A percentile compares a stretch with the other conserved stretches of the same genome.
These are phyloP conservation scores for Plestiodon gilberti DNA, from an alignment of 2,113 vertebrate genomes.

Conservation along the genomic window DNA sequence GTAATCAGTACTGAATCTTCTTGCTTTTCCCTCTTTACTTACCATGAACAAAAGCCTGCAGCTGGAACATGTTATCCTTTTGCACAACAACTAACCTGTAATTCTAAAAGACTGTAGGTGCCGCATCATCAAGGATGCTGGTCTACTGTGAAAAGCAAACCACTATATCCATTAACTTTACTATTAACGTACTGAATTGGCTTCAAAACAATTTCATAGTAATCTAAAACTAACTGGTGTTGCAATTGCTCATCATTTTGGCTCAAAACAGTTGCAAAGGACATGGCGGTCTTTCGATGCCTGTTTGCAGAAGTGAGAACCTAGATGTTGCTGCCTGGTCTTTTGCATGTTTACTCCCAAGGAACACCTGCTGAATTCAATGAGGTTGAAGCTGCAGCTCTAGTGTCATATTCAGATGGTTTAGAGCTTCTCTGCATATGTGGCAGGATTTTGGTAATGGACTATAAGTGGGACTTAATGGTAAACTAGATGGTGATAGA, in stretches of 20 bases:
- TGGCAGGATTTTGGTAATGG: neutral
- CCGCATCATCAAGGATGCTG: neutral
- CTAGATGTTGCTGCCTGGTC: neutral
- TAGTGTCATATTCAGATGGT: neutral
- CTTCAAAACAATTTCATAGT: constrained; percentile 12
- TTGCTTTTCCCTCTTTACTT: constrained; percentile 28
- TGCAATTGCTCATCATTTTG: neutral
- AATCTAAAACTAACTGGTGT: neutral
- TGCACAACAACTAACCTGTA: constrained; percentile 30
- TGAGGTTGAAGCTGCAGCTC: neutral
- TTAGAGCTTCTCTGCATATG: neutral
- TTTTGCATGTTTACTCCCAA: neutral
- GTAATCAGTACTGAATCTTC: constrained; percentile 39
- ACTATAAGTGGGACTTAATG: neutral
- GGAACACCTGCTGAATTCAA: neutral
- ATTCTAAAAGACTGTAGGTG: constrained; percentile 8
- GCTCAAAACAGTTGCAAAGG: neutral
- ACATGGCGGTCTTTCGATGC: neutral
- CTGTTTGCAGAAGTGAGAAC: neutral
- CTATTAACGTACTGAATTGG: constrained; percentile 21
- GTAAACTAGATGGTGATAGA: neutral
- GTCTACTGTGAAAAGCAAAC: neutral
- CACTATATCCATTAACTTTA: neutral
- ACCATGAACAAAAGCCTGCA: constrained; percentile 52
- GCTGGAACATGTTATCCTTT: constrained; percentile 55